Evolutionary conservation across 37 sponge, comb jelly and placozoan genomes (phyloP).

Genomic region (Petrosia ficiformis): DNA sequence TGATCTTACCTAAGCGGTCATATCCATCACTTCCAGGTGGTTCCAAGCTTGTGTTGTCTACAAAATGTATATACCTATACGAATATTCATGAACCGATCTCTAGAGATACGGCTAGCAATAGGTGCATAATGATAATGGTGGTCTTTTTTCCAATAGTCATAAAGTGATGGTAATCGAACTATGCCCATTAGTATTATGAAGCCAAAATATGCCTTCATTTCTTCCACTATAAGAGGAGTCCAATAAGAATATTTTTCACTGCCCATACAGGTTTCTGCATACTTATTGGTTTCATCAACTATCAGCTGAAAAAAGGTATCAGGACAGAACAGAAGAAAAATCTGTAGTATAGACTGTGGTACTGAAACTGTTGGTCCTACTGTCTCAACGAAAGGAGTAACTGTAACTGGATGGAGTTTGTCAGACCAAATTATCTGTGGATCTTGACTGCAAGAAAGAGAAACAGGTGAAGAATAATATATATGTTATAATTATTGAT

Average conservation of each 20-base stretch:
- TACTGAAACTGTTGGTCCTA: too few species aligned
- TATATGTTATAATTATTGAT: too few species aligned
- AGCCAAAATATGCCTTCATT: slow-evolving; percentile 34
- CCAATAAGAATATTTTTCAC: slow-evolving; percentile 17
- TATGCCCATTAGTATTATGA: slow-evolving; percentile 27
- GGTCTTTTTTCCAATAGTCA: slow-evolving; percentile 37
- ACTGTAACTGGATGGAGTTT: too few species aligned
- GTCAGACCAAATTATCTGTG: too few species aligned
- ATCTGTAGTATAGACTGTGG: too few species aligned
- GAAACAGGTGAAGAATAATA: too few species aligned
- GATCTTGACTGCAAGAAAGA: too few species aligned
- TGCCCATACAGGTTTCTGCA: slow-evolving; percentile 19
- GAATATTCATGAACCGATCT: slow-evolving; percentile 23
- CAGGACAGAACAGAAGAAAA: background rate
- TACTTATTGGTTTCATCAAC: slow-evolving; percentile 10
- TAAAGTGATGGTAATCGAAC: slow-evolving; percentile 2
- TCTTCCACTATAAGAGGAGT: slow-evolving; percentile 1
- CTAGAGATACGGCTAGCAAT: slow-evolving; percentile 28
- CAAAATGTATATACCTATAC: slow-evolving; percentile 18
- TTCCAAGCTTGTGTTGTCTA: slow-evolving; percentile 5
- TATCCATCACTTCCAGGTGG: slow-evolving; percentile 17
- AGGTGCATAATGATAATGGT: background rate
- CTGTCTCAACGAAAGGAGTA: too few species aligned
- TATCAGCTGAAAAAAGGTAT: slow-evolving; percentile 6
- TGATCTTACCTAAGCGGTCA: background rate